These are phyloP conservation scores for Aphidius ervi DNA, from an alignment of 1,140 invertebrate genomes.

Conservation along the genomic window DNA sequence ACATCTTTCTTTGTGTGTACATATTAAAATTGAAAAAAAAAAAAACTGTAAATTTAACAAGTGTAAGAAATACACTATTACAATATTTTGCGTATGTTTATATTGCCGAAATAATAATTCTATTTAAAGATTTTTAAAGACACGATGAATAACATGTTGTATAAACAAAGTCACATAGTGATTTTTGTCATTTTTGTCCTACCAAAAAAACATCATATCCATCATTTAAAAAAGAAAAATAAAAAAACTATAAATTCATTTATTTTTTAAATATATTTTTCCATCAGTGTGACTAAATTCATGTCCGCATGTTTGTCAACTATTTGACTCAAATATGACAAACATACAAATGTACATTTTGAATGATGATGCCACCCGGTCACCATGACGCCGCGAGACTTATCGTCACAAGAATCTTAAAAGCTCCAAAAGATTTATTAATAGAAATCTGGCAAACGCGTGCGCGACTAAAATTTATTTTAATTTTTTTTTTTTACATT, in stretches of 20 bases:
- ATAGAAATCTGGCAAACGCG: slow-evolving; percentile 1
- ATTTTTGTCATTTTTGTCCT: slow-evolving; percentile 21
- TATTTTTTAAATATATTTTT: not conserved
- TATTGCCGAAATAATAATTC: no score
- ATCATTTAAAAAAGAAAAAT: slow-evolving; percentile 15
- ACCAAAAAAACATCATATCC: slow-evolving; percentile 1
- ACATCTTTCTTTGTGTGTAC: not conserved
- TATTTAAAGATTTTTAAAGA: no score
- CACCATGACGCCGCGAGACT: slow-evolving; percentile 4
- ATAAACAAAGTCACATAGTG: slow-evolving; percentile 22
- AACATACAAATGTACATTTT: slow-evolving; percentile 9
- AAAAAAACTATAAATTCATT: not conserved
- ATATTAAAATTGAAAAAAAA: no score
- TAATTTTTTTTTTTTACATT: no score
- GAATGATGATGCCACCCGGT: slow-evolving; percentile 3
- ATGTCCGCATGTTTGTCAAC: slow-evolving; percentile 20
- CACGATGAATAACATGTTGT: slow-evolving; percentile 24
- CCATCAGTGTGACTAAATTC: no score
- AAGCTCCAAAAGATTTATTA: slow-evolving; percentile 1
- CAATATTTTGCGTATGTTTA: no score
- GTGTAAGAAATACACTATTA: no score
- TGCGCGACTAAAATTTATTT: no score
- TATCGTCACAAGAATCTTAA: not conserved
- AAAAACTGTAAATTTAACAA: no score
- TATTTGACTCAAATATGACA: slow-evolving; percentile 14